Percentiles rank a stretch among this genome's conserved stretches.
phyloP scores from a whole-genome alignment of 2,797 vertebrate species.

The Peromyscus nudipes region DNA sequence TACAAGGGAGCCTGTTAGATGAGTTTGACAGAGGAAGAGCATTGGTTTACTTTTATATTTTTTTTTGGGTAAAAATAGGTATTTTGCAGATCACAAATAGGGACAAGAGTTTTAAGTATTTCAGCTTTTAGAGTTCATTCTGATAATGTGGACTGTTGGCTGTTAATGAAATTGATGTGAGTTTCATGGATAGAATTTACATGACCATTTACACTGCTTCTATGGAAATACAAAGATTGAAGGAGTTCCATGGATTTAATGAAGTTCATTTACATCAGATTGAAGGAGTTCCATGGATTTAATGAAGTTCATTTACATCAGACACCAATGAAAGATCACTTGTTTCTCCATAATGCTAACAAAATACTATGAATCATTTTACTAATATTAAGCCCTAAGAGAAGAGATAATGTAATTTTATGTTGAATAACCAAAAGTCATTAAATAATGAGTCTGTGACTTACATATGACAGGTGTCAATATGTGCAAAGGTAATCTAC shows the following conservation, averaged over 20 bases:
- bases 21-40: slow-evolving; percentile 10
- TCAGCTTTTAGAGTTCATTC: slow-evolving; percentile 54
- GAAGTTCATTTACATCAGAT: no score
- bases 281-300: background rate
- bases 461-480: background rate
- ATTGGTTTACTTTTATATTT: slow-evolving; percentile 53
- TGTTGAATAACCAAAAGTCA: background rate
- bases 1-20: background rate
- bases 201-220: slow-evolving; percentile 34
- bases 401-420: slow-evolving; percentile 8
- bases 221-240: slow-evolving; percentile 60
- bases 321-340: background rate
- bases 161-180: slow-evolving; percentile 59
- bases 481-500: background rate
- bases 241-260: no score
- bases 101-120: background rate
- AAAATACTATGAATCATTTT: slow-evolving; percentile 23
- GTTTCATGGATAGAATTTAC: slow-evolving; percentile 56
- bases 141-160: background rate
- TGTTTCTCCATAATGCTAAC: background rate
- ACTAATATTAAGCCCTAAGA: slow-evolving; percentile 1
- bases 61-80: slow-evolving; percentile 66
- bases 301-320: slow-evolving; percentile 41
- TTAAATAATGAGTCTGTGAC: background rate
- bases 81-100: slow-evolving; percentile 43